Evolutionary conservation across 1,140 invertebrate species (phyloP), one percentile per base, ranked within the genome.

Genomic region (Rhagoletis zephyria): DNA sequence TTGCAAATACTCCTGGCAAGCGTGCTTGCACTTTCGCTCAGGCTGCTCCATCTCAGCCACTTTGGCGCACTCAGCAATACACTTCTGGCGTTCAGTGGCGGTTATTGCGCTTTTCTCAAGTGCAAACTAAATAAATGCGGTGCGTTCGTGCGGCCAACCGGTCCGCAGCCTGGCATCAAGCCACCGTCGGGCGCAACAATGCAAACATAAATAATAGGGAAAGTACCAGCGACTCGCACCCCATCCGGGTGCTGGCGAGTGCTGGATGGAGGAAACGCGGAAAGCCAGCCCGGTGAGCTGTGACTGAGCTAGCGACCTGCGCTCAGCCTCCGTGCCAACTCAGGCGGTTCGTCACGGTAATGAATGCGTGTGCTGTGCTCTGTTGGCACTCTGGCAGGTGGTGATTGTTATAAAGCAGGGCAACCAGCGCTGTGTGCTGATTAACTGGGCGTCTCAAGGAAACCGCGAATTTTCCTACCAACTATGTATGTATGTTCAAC

Each of bases 51-150:
- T 81, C 9, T n/a, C 74, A 56, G 74, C 48, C 74, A 81, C 48
- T 81, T 81, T 56, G 48, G 48, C 51, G 19, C 74, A 81, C 74
- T 59, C 48, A 42, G 10, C 6, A 14, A 16, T 19, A 56, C 45
- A 81, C 74, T 81, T 81, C 48, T 56, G 5, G n/a, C 48, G 9
- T 51, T 10, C 74, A 19, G 74, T 51, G 48, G 0, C 48, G 48
- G 16, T 81, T 56, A 81, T 81, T 81, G 74, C 48, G 74, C 74
- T 81, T 81, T 81, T 74, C 56, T 81, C 74, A 81, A 81, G 74
- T 81, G 74, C 74, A 81, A 56, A 81, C 74, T 51, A 81, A 81
- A 81, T 81, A 81, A 51, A 81, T 9, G 45, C 74, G 48, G 48
- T 56, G 48, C 48, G 19, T 48, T 59, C 74, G n/a, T 81, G 51